These are phyloP conservation scores for Pipistrellus pygmaeus DNA, from an alignment of 2,797 vertebrate genomes.

Conservation along the genomic window DNA sequence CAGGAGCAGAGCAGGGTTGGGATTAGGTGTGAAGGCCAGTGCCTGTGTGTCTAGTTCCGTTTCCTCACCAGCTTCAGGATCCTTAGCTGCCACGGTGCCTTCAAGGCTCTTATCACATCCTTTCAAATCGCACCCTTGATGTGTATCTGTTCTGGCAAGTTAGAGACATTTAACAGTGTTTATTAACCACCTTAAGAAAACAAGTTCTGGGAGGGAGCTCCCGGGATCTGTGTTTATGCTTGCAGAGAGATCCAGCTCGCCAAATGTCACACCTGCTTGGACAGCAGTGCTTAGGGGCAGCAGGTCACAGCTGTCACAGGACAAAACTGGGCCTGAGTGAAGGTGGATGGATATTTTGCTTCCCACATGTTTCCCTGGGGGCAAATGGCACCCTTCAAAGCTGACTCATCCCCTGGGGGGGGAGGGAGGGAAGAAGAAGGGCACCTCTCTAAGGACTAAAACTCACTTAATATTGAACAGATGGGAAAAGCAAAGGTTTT, in stretches of 20 bases:
- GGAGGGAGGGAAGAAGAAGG: neutral
- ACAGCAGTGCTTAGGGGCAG: neutral
- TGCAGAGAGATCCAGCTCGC: neutral
- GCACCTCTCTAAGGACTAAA: neutral
- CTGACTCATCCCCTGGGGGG: neutral
- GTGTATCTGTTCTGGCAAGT: neutral
- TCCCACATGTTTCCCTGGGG: neutral
- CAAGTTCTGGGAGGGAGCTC: constrained; percentile 9
- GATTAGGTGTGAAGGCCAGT: neutral
- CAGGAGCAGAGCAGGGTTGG: neutral
- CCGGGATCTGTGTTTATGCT: neutral
- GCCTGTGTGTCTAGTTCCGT: neutral
- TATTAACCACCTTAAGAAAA: neutral
- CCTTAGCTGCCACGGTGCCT: neutral
- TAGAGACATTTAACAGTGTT: constrained; percentile 21
- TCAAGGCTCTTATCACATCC: neutral
- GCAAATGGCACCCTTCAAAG: neutral
- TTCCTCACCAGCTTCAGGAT: neutral
- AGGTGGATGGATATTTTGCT: neutral
- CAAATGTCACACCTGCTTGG: neutral
- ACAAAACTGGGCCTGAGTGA: neutral
- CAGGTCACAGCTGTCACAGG: neutral
- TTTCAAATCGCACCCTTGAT: neutral
- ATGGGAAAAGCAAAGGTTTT: constrained; percentile 9
- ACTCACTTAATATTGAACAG: constrained; percentile 47